These are phyloP conservation scores for Hipposideros larvatus DNA, from an alignment of 2,797 vertebrate genomes.

Conservation along the genomic window DNA sequence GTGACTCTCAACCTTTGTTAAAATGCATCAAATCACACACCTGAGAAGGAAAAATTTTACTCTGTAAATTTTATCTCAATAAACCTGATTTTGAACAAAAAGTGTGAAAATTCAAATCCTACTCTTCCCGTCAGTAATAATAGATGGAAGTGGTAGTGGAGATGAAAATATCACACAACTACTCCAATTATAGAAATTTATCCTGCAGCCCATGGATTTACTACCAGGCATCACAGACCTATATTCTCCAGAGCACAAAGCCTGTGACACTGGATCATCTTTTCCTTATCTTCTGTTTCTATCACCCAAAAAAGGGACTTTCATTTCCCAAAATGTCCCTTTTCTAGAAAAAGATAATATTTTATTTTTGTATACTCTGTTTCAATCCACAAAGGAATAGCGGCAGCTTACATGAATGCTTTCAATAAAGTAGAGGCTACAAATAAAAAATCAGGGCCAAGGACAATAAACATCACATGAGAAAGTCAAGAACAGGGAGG, in stretches of 20 bases:
- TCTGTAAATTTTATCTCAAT: not conserved
- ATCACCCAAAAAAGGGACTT: slow-evolving; percentile 14
- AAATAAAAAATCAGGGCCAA: not conserved
- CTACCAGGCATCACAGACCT: not conserved
- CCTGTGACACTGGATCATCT: not conserved
- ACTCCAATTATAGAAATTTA: not conserved
- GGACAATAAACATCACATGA: not conserved
- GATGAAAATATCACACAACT: not conserved
- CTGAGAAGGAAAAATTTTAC: not conserved
- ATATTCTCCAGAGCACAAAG: not conserved
- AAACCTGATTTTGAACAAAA: slow-evolving; percentile 58
- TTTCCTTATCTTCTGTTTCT: not conserved
- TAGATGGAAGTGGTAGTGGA: not conserved
- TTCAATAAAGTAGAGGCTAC: not conserved
- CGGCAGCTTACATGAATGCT: not conserved
- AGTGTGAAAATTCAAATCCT: not conserved
- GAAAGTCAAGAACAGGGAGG: not conserved
- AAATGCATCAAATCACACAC: not conserved
- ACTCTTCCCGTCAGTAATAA: not conserved
- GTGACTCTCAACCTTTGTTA: not conserved
- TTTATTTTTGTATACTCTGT: slow-evolving; percentile 7
- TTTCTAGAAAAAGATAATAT: not conserved
- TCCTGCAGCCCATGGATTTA: not conserved
- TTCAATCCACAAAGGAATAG: slow-evolving; percentile 37
- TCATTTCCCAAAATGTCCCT: slow-evolving; percentile 32